A percentile compares a stretch with the other conserved stretches of the same genome.
Conservation (phyloP, 2,797 vertebrate species). For the Chelon auratus region DNA sequence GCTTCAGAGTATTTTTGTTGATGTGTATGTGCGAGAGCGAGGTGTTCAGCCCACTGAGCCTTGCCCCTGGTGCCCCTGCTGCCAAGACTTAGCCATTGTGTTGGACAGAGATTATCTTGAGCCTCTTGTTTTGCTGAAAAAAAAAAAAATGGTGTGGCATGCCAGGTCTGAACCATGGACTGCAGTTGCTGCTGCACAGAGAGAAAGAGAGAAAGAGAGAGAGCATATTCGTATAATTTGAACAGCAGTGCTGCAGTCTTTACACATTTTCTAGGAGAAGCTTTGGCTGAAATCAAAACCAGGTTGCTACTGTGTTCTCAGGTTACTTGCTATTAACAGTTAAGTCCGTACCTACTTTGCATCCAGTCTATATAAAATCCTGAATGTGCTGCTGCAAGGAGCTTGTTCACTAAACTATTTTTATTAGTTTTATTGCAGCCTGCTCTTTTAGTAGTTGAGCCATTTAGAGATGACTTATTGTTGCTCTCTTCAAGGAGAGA, state of each 20-base stretch:
- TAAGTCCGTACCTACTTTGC: not conserved
- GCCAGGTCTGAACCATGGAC: slow-evolving; percentile 45
- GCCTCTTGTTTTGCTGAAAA: slow-evolving; percentile 63
- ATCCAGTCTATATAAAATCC: slow-evolving; percentile 4
- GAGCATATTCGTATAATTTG: slow-evolving; percentile 12
- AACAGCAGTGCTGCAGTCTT: slow-evolving; percentile 55
- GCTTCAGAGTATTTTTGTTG: slow-evolving; percentile 16
- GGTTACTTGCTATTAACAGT: slow-evolving; percentile 10
- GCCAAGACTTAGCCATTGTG: slow-evolving; percentile 40
- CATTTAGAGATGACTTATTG: slow-evolving; percentile 14
- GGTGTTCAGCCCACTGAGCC: slow-evolving; percentile 30
- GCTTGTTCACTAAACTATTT: not conserved
- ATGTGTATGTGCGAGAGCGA: slow-evolving; percentile 23
- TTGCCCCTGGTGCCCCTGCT: slow-evolving; percentile 42
- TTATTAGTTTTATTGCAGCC: not conserved
- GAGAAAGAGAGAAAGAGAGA: not conserved
- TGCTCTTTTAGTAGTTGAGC: slow-evolving; percentile 4
- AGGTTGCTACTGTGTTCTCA: not conserved
- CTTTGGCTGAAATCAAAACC: slow-evolving; percentile 26
- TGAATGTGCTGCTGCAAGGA: not conserved
- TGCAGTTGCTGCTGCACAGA: slow-evolving; percentile 26
- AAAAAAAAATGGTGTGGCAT: slow-evolving; percentile 40
- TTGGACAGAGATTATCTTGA: slow-evolving; percentile 64
- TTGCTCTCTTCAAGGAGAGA: slow-evolving; percentile 22
- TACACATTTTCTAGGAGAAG: slow-evolving; percentile 10